These are phyloP conservation scores for Leptopilina drosophilae DNA, from an alignment of 2,888 invertebrate genomes.

Conservation along the genomic window DNA sequence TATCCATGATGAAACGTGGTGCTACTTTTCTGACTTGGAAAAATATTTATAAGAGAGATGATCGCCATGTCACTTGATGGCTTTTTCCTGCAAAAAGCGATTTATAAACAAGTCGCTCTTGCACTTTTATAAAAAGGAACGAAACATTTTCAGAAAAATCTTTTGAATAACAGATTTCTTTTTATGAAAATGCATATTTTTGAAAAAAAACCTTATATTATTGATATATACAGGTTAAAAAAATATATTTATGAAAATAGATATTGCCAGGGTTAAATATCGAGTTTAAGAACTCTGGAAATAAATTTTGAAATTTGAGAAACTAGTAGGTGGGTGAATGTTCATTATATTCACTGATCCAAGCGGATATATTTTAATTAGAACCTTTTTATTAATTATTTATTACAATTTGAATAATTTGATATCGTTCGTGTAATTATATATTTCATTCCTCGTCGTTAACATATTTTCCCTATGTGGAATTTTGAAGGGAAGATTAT, in stretches of 20 bases:
- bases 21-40: conserved; percentile 36
- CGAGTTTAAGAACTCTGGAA: not conserved
- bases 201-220: not conserved
- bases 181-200: not conserved
- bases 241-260: not conserved
- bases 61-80: conserved; percentile 26
- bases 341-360: not conserved
- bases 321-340: not conserved
- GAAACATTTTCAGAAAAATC: not conserved
- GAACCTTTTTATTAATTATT: not conserved
- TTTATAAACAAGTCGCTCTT: conserved; percentile 10
- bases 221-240: not conserved
- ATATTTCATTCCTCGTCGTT: too few relatives aligned
- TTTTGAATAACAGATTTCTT: not conserved
- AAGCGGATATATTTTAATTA: not conserved
- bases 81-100: conserved; percentile 9
- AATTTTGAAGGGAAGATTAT: too few relatives aligned
- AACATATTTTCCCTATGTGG: too few relatives aligned
- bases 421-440: too few relatives aligned
- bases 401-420: too few relatives aligned
- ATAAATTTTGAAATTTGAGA: conserved; percentile 8
- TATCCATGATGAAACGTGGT: conserved; percentile 40
- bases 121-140: not conserved
- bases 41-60: conserved; percentile 29
- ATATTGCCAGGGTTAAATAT: not conserved